Evolutionary conservation across 2,888 invertebrate species (phyloP).

Genomic region (Fragum fragum): DNA sequence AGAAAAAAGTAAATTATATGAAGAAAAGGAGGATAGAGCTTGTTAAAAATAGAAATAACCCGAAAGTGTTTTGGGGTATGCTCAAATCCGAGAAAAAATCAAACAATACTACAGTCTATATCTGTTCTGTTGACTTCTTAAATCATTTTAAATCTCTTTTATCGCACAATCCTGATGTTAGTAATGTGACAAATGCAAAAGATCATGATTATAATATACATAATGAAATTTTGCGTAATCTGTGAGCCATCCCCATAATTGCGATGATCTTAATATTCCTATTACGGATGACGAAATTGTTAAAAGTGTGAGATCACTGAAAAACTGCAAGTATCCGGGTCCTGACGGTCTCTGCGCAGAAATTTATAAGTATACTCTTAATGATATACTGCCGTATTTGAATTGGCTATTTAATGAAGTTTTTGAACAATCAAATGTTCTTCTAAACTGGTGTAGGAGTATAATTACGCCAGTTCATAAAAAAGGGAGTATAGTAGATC

Average conservation of each 20-base stretch:
- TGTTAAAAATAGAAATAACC: conserved; percentile 6
- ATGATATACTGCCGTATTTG: conserved; percentile 8
- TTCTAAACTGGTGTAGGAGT: neutral
- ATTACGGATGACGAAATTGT: conserved; percentile 25
- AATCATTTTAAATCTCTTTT: conserved; percentile 16
- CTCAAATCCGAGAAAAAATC: neutral
- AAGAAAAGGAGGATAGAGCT: neutral
- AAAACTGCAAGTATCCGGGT: neutral
- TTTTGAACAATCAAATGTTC: conserved; percentile 2
- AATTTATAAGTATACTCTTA: conserved; percentile 14
- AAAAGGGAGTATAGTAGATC: conserved; percentile 19
- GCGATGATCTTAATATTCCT: neutral
- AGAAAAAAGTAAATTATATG: neutral
- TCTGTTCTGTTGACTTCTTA: neutral
- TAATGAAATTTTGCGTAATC: conserved; percentile 1
- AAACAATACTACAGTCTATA: neutral
- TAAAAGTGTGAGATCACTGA: neutral
- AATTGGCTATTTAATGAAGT: neutral
- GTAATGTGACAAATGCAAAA: no score
- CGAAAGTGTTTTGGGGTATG: conserved; percentile 2
- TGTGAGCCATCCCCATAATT: neutral
- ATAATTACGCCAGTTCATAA: conserved; percentile 9
- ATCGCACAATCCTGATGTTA: neutral
- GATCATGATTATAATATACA: neutral
- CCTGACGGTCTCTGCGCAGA: conserved; percentile 14